Conservation (phyloP, 1,140 invertebrate species). For the Heterodera schachtii region DNA sequence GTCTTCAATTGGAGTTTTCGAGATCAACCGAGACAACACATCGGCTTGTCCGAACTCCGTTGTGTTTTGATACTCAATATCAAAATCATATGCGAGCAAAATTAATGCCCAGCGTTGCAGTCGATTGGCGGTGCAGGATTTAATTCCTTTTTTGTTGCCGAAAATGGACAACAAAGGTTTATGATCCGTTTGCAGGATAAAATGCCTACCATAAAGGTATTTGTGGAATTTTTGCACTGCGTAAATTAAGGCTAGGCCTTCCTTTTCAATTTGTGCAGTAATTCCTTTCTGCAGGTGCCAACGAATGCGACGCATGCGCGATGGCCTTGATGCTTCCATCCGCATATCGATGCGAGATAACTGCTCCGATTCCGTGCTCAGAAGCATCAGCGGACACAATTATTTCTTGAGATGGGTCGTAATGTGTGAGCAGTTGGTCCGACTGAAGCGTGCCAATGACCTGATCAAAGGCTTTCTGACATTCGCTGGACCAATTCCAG, state of each 20-base stretch:
- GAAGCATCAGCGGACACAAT: conserved; percentile 69
- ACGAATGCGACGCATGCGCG: conserved; percentile 51
- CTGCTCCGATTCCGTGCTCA: conserved; percentile 68
- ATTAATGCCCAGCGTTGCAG: no score
- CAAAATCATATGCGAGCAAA: conserved; percentile 64
- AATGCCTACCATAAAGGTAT: conserved; percentile 68
- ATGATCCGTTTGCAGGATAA: conserved; percentile 69
- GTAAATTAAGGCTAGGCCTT: no score
- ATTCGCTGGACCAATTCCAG: conserved; percentile 38
- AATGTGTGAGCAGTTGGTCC: conserved; percentile 63
- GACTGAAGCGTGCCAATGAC: conserved; percentile 59
- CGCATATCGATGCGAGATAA: conserved; percentile 66
- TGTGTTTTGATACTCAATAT: conserved; percentile 61
- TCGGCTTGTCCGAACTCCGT: conserved; percentile 53
- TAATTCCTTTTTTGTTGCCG: no score
- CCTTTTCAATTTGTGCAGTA: conserved; percentile 53
- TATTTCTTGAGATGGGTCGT: conserved; percentile 65
- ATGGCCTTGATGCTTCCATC: conserved; percentile 67
- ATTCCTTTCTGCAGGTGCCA: conserved; percentile 41
- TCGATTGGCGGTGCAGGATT: no score
- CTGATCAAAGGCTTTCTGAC: conserved; percentile 50
- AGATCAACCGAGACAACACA: conserved; percentile 57
- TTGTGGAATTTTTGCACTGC: conserved; percentile 54
- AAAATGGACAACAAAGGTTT: conserved; percentile 65
- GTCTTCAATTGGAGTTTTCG: background rate